These are phyloP conservation scores for Sardinella longiceps DNA, from an alignment of 2,797 vertebrate species.

Conservation along the genomic window DNA sequence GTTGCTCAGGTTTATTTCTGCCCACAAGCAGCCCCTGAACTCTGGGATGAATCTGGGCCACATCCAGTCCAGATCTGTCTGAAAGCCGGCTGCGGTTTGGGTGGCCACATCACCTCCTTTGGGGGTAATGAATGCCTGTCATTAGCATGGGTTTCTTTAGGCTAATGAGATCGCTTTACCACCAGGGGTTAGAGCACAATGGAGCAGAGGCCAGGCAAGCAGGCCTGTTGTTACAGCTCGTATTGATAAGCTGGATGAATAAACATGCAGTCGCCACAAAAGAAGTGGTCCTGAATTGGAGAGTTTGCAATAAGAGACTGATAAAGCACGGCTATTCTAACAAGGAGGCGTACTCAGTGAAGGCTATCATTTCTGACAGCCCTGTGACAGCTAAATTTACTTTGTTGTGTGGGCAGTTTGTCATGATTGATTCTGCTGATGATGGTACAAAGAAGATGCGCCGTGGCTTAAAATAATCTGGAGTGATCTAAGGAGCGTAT, in stretches of 20 bases:
- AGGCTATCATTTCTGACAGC: neutral
- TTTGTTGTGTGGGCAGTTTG: neutral
- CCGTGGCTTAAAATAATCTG: neutral
- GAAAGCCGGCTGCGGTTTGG: neutral
- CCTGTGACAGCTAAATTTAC: neutral
- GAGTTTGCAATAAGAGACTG: neutral
- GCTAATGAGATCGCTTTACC: neutral
- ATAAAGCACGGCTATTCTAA: neutral
- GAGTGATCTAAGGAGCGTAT: neutral
- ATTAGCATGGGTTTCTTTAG: slow-evolving; percentile 27
- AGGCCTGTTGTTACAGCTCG: neutral
- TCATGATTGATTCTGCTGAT: neutral
- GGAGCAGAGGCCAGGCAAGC: neutral
- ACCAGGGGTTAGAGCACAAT: neutral
- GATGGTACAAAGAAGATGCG: neutral
- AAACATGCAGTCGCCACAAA: neutral
- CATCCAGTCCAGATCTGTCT: neutral
- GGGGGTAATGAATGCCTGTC: slow-evolving; percentile 29
- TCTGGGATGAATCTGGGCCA: neutral
- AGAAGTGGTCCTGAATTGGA: neutral
- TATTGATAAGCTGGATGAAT: neutral
- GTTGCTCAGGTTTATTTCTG: neutral
- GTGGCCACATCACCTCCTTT: neutral
- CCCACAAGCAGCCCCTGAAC: neutral
- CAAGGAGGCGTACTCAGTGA: neutral